phyloP scores from a whole-genome alignment of 2,888 invertebrate species.

The Crossocerus cetratus region DNA sequence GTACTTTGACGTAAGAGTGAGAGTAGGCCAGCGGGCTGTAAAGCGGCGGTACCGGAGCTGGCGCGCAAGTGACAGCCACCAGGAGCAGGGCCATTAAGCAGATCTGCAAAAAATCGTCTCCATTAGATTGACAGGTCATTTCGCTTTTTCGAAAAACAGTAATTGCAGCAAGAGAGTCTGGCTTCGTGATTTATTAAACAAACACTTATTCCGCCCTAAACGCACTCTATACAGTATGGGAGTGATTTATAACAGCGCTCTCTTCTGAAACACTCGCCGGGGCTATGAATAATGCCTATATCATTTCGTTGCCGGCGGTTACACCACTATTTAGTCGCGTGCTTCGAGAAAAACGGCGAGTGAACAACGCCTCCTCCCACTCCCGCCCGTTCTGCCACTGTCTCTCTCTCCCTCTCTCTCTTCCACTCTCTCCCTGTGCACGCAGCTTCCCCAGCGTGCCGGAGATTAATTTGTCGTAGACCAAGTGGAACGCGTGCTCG shows the following conservation, averaged over 20 bases:
- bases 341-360: neutral
- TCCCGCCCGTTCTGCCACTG: too few species aligned
- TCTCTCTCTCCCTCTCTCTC: neutral
- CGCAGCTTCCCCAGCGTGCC: slow-evolving; percentile 15
- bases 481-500: slow-evolving; percentile 5
- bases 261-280: too few species aligned
- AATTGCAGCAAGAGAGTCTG: too few species aligned
- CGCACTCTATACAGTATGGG: too few species aligned
- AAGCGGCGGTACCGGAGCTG: slow-evolving; percentile 47
- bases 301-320: too few species aligned
- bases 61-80: slow-evolving; percentile 33
- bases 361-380: neutral
- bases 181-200: too few species aligned
- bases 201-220: too few species aligned
- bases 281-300: neutral
- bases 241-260: too few species aligned
- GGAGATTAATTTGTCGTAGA: slow-evolving; percentile 7
- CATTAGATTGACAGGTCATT: neutral
- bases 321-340: too few species aligned
- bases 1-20: slow-evolving; percentile 46
- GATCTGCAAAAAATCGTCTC: slow-evolving; percentile 37
- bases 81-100: slow-evolving; percentile 39
- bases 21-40: slow-evolving; percentile 41
- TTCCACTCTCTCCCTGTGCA: neutral
- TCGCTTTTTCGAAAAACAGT: too few species aligned